A percentile compares a stretch with the other conserved stretches of the same genome.
Conservation (phyloP, 35 echinoderm and acorn worm species). For the Ophioderma brevispina region DNA sequence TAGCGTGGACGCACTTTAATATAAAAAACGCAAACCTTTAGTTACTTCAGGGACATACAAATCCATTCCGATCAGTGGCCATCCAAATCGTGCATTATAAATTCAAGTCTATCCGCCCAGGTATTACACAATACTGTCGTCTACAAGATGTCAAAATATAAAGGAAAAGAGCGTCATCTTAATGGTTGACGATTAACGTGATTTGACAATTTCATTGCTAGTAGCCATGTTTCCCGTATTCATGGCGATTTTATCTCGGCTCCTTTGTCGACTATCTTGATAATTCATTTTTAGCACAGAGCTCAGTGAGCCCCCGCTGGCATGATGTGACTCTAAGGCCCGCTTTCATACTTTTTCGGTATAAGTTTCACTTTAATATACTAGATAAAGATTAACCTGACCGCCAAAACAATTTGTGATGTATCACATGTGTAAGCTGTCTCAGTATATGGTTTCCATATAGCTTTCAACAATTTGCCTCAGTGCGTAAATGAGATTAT, state of each 20-base stretch:
- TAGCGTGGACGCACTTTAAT: neutral
- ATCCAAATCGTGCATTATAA: neutral
- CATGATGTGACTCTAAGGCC: neutral
- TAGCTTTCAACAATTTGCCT: neutral
- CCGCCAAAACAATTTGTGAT: constrained; percentile 13
- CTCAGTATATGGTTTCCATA: neutral
- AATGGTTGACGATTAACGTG: neutral
- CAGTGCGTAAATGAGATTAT: constrained; percentile 10
- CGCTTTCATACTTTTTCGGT: too few relatives aligned
- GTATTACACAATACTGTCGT: neutral
- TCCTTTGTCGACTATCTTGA: neutral
- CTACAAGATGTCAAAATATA: neutral
- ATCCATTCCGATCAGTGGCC: neutral
- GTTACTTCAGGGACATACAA: neutral
- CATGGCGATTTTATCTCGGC: neutral
- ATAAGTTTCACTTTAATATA: neutral
- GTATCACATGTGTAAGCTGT: constrained; percentile 4
- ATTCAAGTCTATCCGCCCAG: neutral
- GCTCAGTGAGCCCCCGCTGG: neutral
- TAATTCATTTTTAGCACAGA: neutral
- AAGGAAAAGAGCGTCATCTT: neutral
- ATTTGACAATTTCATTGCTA: neutral
- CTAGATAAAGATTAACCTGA: neutral
- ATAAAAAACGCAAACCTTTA: neutral
- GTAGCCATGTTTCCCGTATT: neutral